A percentile compares a stretch with the other conserved stretches of the same genome.
Evolutionary conservation across 2,888 invertebrate genomes (phyloP).

Genomic region (Cataglyphis cursor): DNA sequence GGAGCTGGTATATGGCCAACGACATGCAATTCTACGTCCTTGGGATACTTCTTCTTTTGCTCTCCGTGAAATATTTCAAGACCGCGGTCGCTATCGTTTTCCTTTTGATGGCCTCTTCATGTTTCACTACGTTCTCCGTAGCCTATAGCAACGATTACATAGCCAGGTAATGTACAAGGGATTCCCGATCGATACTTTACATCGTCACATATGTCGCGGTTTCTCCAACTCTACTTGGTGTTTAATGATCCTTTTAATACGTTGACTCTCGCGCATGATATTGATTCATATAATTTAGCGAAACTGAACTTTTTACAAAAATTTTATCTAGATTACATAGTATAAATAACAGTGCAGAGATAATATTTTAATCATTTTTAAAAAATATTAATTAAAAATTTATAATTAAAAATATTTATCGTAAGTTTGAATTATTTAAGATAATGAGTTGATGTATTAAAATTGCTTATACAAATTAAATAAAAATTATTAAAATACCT

Average conservation of each 20-base stretch:
- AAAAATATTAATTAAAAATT: not conserved
- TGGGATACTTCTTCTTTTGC: slow-evolving; percentile 85
- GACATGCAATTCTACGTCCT: slow-evolving; percentile 87
- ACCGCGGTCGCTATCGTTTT: slow-evolving; percentile 89
- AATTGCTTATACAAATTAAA: not conserved
- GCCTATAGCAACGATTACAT: slow-evolving; percentile 92
- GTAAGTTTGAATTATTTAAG: not conserved
- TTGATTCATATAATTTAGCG: not conserved
- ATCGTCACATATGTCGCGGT: not conserved
- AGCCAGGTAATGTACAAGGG: slow-evolving; percentile 80
- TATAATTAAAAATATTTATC: not conserved
- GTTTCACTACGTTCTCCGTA: slow-evolving; percentile 92
- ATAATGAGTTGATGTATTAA: not conserved
- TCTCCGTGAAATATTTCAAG: slow-evolving; percentile 87
- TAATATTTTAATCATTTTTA: not conserved
- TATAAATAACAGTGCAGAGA: not conserved
- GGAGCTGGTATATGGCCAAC: slow-evolving; percentile 87
- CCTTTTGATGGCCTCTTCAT: slow-evolving; percentile 90
- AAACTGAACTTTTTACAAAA: not conserved
- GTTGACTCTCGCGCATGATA: not conserved
- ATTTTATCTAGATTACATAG: not conserved
- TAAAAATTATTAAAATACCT: not conserved
- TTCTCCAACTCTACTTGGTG: not conserved
- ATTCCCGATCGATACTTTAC: slow-evolving; percentile 9
- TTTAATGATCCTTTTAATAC: not conserved